Evolutionary conservation across 2,113 vertebrate genomes (phyloP).

Genomic region (Anolis carolinensis): DNA sequence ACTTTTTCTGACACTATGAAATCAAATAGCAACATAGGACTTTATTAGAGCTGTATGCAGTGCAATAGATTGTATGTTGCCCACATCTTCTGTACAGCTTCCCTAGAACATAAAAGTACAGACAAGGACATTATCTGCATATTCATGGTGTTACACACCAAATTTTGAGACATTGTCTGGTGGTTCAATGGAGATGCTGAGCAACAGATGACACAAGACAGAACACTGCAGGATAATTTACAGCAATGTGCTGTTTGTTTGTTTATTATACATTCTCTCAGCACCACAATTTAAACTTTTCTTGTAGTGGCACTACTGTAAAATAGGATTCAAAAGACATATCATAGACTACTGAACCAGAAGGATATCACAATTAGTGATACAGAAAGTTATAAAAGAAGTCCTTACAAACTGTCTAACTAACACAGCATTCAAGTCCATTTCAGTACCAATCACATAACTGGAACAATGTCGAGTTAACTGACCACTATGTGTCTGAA

Average conservation of each 20-base stretch:
- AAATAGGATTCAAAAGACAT: neutral
- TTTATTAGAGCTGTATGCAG: too few relatives aligned
- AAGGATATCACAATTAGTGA: neutral
- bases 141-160: too few relatives aligned
- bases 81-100: too few relatives aligned
- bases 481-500: neutral
- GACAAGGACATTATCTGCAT: too few relatives aligned
- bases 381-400: neutral
- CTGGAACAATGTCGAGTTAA: neutral
- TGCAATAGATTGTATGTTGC: too few relatives aligned
- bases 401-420: neutral
- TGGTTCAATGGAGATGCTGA: neutral
- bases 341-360: neutral
- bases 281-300: neutral
- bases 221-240: neutral
- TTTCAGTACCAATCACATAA: neutral
- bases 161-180: too few relatives aligned
- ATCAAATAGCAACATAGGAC: too few relatives aligned
- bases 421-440: neutral
- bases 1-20: too few relatives aligned
- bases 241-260: neutral
- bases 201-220: neutral
- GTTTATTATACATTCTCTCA: neutral
- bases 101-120: too few relatives aligned
- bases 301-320: neutral